Percentiles rank a stretch among this genome's conserved stretches.
phyloP scores from a whole-genome alignment of 2,888 invertebrate genomes.

The Branchellion lobata region DNA sequence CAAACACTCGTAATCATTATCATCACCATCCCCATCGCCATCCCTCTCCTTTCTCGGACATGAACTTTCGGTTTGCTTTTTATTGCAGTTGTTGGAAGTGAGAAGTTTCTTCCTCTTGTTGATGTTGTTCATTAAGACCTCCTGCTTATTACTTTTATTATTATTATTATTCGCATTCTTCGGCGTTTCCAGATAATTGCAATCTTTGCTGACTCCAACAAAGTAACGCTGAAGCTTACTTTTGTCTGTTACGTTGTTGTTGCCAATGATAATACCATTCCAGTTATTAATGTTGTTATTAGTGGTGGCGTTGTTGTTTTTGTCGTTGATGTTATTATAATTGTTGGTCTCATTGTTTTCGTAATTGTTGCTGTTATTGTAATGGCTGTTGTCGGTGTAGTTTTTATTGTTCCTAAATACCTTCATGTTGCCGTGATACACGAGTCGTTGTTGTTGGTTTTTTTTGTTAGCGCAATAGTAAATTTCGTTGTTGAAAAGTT shows the following conservation, averaged over 20 bases:
- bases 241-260: too few relatives aligned
- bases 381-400: too few relatives aligned
- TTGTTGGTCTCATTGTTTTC: background rate
- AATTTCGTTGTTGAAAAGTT: too few relatives aligned
- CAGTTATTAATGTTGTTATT: too few relatives aligned
- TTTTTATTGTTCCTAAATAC: too few relatives aligned
- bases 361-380: constrained; percentile 4
- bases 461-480: too few relatives aligned
- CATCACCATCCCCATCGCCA: background rate
- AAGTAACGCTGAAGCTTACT: too few relatives aligned
- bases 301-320: too few relatives aligned
- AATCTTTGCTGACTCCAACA: background rate
- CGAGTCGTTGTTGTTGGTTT: too few relatives aligned
- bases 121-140: background rate
- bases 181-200: background rate
- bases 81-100: background rate
- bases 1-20: background rate
- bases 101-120: background rate
- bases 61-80: background rate
- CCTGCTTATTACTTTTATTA: background rate
- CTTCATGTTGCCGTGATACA: too few relatives aligned
- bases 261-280: too few relatives aligned
- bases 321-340: too few relatives aligned
- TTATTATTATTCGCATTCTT: background rate
- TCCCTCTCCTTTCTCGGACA: background rate